A percentile compares a stretch with the other conserved stretches of the same genome.
Conservation (phyloP, 2,113 vertebrate species). For the Phalacrocorax aristotelis region DNA sequence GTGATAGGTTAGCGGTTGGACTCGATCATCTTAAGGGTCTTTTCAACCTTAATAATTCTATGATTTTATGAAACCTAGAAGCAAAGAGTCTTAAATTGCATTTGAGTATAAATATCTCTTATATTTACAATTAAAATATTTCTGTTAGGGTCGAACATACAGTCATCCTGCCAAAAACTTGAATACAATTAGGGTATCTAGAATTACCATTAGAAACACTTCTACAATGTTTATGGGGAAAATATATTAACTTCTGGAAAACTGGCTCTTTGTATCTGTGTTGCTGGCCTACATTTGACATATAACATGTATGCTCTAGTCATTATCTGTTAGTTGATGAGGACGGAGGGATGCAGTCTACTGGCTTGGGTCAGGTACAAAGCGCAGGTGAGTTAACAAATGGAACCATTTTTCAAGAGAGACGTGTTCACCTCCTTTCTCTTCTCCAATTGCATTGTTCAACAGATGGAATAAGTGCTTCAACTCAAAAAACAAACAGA, state of each 20-base stretch:
- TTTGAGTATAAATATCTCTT: neutral
- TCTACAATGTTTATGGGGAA: neutral
- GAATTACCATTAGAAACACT: neutral
- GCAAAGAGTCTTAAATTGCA: neutral
- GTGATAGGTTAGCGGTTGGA: too few relatives aligned
- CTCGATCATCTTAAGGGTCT: too few relatives aligned
- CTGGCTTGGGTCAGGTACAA: neutral
- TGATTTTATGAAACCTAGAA: too few relatives aligned
- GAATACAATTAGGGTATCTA: neutral
- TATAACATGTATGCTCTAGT: accelerated
- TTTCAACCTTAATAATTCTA: too few relatives aligned
- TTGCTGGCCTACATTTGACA: neutral
- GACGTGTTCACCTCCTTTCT: neutral
- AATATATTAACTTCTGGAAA: neutral
- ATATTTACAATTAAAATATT: neutral
- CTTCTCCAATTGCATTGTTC: neutral
- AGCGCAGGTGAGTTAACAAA: neutral
- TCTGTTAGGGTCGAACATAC: neutral
- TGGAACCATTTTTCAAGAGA: neutral
- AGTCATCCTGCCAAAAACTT: neutral
- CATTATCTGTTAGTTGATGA: neutral
- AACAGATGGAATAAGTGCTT: neutral
- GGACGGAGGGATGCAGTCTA: neutral
- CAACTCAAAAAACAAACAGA: neutral
- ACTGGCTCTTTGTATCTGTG: neutral